Percentiles rank a stretch among this genome's conserved stretches.
phyloP scores from a whole-genome alignment of 2,113 vertebrate species.

The Trogon melanurus region DNA sequence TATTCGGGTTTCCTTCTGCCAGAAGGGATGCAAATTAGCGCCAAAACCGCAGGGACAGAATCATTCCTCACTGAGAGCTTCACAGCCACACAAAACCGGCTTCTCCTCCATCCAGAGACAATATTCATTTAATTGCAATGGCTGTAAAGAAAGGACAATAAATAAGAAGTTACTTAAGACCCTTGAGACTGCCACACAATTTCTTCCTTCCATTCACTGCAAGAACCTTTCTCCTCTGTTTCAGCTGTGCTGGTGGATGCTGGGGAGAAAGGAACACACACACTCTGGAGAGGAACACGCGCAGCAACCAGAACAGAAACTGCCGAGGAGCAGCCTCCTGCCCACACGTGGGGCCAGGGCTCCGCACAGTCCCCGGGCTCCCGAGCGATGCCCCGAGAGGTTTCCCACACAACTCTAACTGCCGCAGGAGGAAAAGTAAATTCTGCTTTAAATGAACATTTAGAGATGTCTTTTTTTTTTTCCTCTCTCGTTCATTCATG shows the following conservation, averaged over 20 bases:
- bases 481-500: background rate
- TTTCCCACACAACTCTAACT: background rate
- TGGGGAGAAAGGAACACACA: background rate
- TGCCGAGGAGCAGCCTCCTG: background rate
- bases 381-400: background rate
- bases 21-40: background rate
- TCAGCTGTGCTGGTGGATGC: background rate
- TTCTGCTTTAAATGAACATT: background rate
- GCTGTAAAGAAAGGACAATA: background rate
- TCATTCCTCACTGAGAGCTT: background rate
- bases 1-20: background rate
- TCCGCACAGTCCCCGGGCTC: rapidly evolving
- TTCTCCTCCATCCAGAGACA: background rate
- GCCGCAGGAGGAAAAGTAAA: background rate
- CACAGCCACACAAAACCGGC: background rate
- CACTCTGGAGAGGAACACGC: background rate
- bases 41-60: background rate
- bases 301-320: background rate
- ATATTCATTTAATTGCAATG: background rate
- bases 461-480: background rate
- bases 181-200: background rate
- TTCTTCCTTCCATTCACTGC: background rate
- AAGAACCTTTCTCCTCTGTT: background rate
- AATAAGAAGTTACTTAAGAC: background rate
- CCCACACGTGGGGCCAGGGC: rapidly evolving